Percentiles rank a stretch among this genome's conserved stretches.
These are phyloP conservation scores for Lapara coniferarum DNA, from an alignment of 2,888 invertebrate species.

Conservation along the genomic window DNA sequence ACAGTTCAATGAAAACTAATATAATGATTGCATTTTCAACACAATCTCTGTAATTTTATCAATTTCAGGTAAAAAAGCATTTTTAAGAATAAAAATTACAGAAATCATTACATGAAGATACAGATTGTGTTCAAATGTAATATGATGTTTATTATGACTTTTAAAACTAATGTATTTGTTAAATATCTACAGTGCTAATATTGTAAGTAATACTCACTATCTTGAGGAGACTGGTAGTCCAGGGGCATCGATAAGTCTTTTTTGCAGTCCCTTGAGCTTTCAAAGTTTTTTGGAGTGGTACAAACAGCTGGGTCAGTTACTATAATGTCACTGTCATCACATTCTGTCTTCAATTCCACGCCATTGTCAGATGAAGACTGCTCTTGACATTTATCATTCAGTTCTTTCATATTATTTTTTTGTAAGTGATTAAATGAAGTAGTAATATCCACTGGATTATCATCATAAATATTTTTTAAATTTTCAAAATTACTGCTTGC, in stretches of 20 bases:
- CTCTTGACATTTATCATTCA: constrained; percentile 59
- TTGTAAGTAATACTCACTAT: constrained; percentile 64
- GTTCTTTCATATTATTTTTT: constrained; percentile 54
- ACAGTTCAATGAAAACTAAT: constrained; percentile 65
- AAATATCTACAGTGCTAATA: not conserved
- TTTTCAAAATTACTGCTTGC: constrained; percentile 63
- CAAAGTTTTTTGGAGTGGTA: constrained; percentile 68
- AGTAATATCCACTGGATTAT: constrained; percentile 66
- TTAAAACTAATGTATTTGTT: not conserved
- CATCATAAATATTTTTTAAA: constrained; percentile 68
- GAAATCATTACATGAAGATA: constrained; percentile 19
- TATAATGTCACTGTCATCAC: constrained; percentile 76
- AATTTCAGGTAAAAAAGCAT: constrained; percentile 2
- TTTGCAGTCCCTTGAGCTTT: constrained; percentile 62
- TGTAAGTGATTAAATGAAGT: constrained; percentile 58
- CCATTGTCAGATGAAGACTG: constrained; percentile 52
- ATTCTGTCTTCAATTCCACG: constrained; percentile 74
- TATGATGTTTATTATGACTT: constrained; percentile 14
- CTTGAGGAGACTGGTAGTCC: constrained; percentile 75
- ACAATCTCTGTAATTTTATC: constrained; percentile 65
- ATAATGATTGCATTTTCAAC: constrained; percentile 82
- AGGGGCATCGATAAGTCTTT: constrained; percentile 60
- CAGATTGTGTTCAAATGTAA: constrained; percentile 21
- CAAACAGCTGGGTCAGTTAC: constrained; percentile 75
- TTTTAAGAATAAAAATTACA: not conserved